Evolutionary conservation across 2,113 vertebrate genomes (phyloP), one percentile per base, ranked within the genome.

Genomic region (Suncus etruscus): DNA sequence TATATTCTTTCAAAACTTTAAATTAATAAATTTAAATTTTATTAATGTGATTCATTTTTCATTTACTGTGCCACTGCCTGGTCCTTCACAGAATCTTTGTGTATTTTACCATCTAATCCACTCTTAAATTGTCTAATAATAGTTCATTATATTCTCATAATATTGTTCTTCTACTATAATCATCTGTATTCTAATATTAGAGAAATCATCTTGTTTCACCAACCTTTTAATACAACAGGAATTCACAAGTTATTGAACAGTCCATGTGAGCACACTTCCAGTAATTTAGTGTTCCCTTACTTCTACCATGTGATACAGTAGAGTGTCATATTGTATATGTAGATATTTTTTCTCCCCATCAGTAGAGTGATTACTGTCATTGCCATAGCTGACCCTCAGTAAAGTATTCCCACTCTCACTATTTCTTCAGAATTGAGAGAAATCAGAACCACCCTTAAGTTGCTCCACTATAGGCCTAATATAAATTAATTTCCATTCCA

Each of bases 11-110:
- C n/a, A 3, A 86, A 89, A 58, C 6, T 47, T 1, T 39, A 39
- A 3, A 39, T 39, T 39, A 39, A 65, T 14, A 6, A 90, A 86
- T n/a, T 94, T 72, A 50, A 91, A 75, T 48, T 70, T 68, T 10
- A 73, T 68, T 76, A 47, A 65, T 29, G 22, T 70, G 39, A 75
- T 61, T 11, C 51, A 24, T 48, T 89, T 78, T 29, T 77, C n/a
- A 50, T 74, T 83, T 24, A 86, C 7, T 65, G 16, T 74, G 58
- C 51, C 14, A 39, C 20, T 29, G 0, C 24, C 51, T 11, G 18
- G 6, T 16, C 14, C 16, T 61, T 31, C 45, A 5, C 4, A 76
- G 12, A 68, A 8, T 10, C 48, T 39, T 70, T 32, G 16, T 72
- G 66, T 65, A 16, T 5, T 6, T 48, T 66, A 11, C 73, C 18